These are phyloP conservation scores for Cynaeus angustus DNA, from an alignment of 2,888 invertebrate species.

Conservation along the genomic window DNA sequence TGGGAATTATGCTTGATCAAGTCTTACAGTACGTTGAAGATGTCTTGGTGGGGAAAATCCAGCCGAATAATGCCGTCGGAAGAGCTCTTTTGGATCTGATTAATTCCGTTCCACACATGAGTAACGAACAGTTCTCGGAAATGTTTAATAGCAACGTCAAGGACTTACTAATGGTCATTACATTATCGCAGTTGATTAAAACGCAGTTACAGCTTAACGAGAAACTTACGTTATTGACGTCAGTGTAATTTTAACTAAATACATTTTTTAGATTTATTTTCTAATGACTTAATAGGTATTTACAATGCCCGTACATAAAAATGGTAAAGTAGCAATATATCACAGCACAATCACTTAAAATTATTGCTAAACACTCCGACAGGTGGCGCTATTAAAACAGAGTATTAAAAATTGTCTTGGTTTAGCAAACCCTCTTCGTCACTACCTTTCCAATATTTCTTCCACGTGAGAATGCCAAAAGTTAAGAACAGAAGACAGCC, in stretches of 20 bases:
- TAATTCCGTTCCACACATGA: constrained; percentile 93
- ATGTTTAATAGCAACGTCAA: constrained; percentile 98
- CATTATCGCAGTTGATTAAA: constrained; percentile 95
- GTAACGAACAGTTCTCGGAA: constrained; percentile 90
- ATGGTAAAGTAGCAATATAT: constrained; percentile 21
- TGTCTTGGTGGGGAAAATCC: constrained; percentile 85
- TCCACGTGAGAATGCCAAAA: constrained; percentile 66
- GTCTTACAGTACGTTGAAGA: constrained; percentile 93
- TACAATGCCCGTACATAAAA: constrained; percentile 22
- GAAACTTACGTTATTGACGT: constrained; percentile 90
- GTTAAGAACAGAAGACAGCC: constrained; percentile 68
- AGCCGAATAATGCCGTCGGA: constrained; percentile 91
- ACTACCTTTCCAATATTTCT: constrained; percentile 64
- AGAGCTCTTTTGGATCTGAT: constrained; percentile 92
- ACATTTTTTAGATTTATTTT: constrained; percentile 1
- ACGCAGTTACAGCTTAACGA: constrained; percentile 98
- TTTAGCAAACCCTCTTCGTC: constrained; percentile 68
- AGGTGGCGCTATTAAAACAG: background rate
- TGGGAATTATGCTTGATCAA: constrained; percentile 85
- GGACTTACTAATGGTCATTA: constrained; percentile 97
- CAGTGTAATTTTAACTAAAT: constrained; percentile 71
- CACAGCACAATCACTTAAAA: constrained; percentile 27
- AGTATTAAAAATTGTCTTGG: constrained; percentile 55
- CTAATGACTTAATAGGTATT: too few species aligned
- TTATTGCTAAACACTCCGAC: constrained; percentile 16